Evolutionary conservation across 1,140 invertebrate species (phyloP), one percentile per base, ranked within the genome.

Genomic region (Diachasmimorpha longicaudata): DNA sequence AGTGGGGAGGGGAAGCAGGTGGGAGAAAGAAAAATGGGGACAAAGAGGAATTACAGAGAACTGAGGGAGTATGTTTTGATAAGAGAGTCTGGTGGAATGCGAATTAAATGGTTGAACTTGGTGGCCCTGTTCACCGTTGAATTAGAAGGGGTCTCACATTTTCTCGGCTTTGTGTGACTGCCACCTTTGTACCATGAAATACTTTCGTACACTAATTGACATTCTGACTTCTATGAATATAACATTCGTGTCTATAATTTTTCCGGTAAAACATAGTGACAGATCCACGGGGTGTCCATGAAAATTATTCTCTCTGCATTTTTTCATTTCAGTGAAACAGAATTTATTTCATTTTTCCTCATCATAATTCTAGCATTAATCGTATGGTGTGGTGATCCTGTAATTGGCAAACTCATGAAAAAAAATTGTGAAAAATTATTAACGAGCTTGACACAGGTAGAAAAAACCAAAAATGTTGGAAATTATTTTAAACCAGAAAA

Each of bases 41-140:
- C 23, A 63, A 63, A 63, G 19, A 31, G 23, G 23, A 63, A 23
- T 63, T 25, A 25, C 23, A 25, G 23, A 63, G 58, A 13, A 25
- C 21, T 31, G 58, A 63, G 58, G 58, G 23, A 14, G 58, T 63
- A 63, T 25, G 23, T 63, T 63, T 63, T 63, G 58, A 63, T 63
- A 31, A 63, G 58, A 63, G 58, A 63, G 58, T 25, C 48, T 13
- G 48, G 58, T 25, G 58, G 19, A 31, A 25, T 63, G 19, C 11
- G 58, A 63, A 63, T 63, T 63, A 63, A 63, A 63, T 63, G 58
- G 58, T 23, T 63, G 13, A 63, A 63, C 58, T 63, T 31, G 58
- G 58, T 31, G 23, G 8, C 21, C 39, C 58, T 63, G 23, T 23
- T 63, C 58, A 25, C 5, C 11, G 58, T 25, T 63, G 58, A 63